Base-by-base conservation (phyloP, 1,140 invertebrate genomes). In the Drosophila biarmipes region DNA sequence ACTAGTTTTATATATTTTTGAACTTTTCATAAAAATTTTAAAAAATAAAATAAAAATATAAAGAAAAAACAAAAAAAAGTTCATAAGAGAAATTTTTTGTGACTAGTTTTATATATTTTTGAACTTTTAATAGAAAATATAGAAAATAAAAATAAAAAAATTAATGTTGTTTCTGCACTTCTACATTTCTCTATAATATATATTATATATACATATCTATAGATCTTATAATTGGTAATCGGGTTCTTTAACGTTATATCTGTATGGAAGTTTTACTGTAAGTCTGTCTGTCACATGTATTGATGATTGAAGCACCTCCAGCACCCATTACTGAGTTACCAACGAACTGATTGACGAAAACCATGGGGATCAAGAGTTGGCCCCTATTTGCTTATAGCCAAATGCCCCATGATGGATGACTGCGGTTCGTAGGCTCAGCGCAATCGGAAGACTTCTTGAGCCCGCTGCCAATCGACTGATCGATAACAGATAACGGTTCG, bases 341-440 rank as follows among this genome's bases (percentile, higher is more conserved):
- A 45, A 31, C 34, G 59, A 34, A 49, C 45, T 62, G 63, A 62
- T 34, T 66, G 34, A 48, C 63, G 27, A 61, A 42, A 61, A 42
- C 63, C 40, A 38, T 27, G 29, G 58, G 63, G 45, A 67, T 67
- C 63, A 51, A 15, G 0, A 2, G 8, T 24, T 40, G 43, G 12
- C 14, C 37, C 35, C 34, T 69, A 56, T 69, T 68, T 69, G 66
- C 66, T 69, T 56, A 69, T 56, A 69, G 56, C 54, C 49, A 71
- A 69, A 69, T 68, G 38, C 67, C 40, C 34, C 37, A 58, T 71
- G 67, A 71, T 71, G 42, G 67, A 71, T 71, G 67, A 48, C 34
- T 51, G 35, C 29, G 29, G 61, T n/a, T 14, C 14, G 24, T 64
- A 46, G 29, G 31, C 40, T 43, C 24, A 48, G 62, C 35, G 17